Conservation (phyloP, 2,888 invertebrate genomes). For the Drosophila hamatofila region DNA sequence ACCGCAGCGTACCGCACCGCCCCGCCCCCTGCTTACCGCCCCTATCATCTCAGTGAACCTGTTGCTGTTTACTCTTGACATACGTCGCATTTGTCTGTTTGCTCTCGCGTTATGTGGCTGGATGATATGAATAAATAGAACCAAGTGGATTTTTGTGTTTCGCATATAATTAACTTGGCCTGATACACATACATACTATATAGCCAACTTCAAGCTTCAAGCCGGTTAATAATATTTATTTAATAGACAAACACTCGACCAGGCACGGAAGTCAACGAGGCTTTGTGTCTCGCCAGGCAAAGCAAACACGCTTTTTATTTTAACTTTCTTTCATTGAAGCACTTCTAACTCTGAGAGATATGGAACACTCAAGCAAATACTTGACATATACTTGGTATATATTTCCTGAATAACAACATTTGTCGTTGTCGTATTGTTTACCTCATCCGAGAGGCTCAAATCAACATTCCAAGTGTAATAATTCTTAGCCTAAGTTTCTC, state of each 20-base stretch:
- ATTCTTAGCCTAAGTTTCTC: no score
- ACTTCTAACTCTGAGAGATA: neutral
- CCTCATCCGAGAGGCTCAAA: neutral
- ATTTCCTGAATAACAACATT: constrained; percentile 7
- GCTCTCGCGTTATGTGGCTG: constrained; percentile 2
- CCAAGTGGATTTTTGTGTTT: constrained; percentile 53
- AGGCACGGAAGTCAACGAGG: constrained; percentile 22
- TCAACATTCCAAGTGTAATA: neutral
- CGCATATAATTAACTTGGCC: constrained; percentile 46
- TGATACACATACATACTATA: neutral
- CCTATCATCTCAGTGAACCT: neutral
- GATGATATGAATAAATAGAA: constrained; percentile 35
- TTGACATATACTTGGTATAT: neutral
- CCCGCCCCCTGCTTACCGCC: neutral
- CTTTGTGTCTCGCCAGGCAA: no score
- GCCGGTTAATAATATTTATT: constrained; percentile 22
- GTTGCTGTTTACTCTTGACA: neutral
- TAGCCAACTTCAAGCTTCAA: constrained; percentile 1
- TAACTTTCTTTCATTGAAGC: constrained; percentile 10
- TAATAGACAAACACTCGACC: constrained; percentile 26
- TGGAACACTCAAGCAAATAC: constrained; percentile 1
- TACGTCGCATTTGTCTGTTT: neutral
- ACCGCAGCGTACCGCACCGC: neutral
- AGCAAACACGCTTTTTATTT: constrained; percentile 11
- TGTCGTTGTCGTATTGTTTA: constrained; percentile 1